These are phyloP conservation scores for Esox masquinongy DNA, from an alignment of 2,797 vertebrate genomes.

Conservation along the genomic window DNA sequence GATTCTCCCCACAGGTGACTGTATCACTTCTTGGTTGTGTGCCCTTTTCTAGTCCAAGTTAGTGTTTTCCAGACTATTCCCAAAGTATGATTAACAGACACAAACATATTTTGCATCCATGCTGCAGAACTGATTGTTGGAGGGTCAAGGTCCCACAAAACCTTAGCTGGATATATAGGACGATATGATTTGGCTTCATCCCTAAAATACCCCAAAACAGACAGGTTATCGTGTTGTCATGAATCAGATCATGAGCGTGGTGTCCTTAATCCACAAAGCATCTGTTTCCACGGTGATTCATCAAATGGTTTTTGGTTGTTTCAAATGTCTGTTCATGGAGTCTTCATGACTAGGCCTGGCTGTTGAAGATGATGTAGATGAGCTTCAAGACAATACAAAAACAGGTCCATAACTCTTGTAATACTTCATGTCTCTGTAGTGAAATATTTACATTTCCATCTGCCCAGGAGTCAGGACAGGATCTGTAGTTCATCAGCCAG, in stretches of 20 bases:
- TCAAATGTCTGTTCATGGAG: conserved; percentile 29
- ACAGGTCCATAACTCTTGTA: conserved; percentile 45
- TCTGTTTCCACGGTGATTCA: conserved; percentile 28
- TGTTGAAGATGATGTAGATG: conserved; percentile 31
- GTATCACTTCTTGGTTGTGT: not conserved
- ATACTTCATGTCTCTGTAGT: conserved; percentile 58
- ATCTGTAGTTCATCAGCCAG: conserved; percentile 70
- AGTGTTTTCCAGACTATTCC: not conserved
- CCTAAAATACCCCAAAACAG: not conserved
- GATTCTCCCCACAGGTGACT: not conserved
- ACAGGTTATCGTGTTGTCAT: not conserved
- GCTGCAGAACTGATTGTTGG: not conserved
- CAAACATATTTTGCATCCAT: not conserved
- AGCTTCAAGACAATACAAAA: conserved; percentile 23
- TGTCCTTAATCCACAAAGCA: conserved; percentile 14
- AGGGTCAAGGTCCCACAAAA: not conserved
- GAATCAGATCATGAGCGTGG: conserved; percentile 12
- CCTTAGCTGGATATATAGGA: not conserved
- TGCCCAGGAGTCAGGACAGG: conserved; percentile 42
- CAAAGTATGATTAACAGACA: not conserved
- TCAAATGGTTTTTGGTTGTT: conserved; percentile 13
- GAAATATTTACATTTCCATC: conserved; percentile 77
- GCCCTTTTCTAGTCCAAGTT: not conserved
- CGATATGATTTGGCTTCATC: not conserved
- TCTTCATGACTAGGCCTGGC: conserved; percentile 12